A percentile compares a stretch with the other conserved stretches of the same genome.
phyloP scores from a whole-genome alignment of 2,888 invertebrate genomes.

The Volucella bombylans region DNA sequence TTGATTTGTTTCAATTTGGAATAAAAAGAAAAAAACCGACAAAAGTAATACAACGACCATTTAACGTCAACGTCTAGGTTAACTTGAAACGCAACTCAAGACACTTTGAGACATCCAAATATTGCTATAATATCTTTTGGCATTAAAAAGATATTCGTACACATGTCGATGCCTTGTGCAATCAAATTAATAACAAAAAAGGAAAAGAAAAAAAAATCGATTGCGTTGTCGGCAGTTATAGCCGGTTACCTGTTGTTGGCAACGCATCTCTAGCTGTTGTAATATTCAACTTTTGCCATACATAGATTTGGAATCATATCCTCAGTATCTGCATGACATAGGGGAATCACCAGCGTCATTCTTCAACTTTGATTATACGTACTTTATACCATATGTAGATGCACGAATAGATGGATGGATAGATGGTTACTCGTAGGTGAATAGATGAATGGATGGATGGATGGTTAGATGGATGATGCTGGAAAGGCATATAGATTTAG shows the following conservation, averaged over 20 bases:
- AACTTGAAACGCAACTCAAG: background rate
- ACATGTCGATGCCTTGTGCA: constrained; percentile 56
- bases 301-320: constrained; percentile 20
- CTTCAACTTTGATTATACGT: constrained; percentile 15
- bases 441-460: constrained; percentile 8
- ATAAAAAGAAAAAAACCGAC: constrained; percentile 20
- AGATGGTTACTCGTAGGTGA: background rate
- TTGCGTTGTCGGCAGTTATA: constrained; percentile 37
- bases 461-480: constrained; percentile 32
- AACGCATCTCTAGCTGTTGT: constrained; percentile 40
- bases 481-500: constrained; percentile 2
- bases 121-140: constrained; percentile 55
- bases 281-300: background rate
- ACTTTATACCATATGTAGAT: background rate
- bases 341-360: constrained; percentile 10
- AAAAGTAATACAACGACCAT: constrained; percentile 19
- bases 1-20: constrained; percentile 55
- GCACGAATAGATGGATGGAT: no score
- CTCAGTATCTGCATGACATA: constrained; percentile 23
- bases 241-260: constrained; percentile 48
- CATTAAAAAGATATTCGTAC: constrained; percentile 45
- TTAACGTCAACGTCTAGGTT: constrained; percentile 48
- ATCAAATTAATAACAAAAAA: constrained; percentile 33
- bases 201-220: constrained; percentile 37
- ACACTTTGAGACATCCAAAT: constrained; percentile 38